Evolutionary conservation across 2,113 vertebrate species (phyloP), one percentile per base, ranked within the genome.

Genomic region (Ageneiosus marmoratus): DNA sequence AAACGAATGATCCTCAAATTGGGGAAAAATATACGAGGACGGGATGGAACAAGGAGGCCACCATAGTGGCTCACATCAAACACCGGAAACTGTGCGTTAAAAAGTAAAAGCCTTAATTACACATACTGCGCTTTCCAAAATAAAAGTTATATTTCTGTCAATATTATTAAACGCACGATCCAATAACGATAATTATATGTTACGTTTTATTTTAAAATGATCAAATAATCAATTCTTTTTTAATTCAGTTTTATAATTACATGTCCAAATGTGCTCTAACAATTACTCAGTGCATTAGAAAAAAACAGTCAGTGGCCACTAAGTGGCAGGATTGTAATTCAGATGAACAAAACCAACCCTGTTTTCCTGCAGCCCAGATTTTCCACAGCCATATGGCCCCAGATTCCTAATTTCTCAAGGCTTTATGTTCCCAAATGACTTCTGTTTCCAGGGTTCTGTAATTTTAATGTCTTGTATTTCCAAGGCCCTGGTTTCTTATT

Each of bases 11-110:
- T 82, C 51, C 87, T 93, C 80, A 48, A 51, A 53, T 53, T 41
- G 93, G 81, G 90, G 89, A 89, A 91, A 93, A 92, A 93, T 90
- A 58, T 58, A 70, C 74, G 69, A 75, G 84, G 83, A 89, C 63
- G 89, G 87, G 87, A 22, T 79, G 55, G 89, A 20, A 88, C 81
- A 78, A 50, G 73, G 83, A 82, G 83, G 83, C 89, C 87, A 92
- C 73, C 94, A 95, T 94, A 86, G 82, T 92, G 89, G 89, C 85
- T 91, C 88, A 77, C 89, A 90, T 67, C 80, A 79, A 69, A n/a
- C 72, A 86, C 62, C 80, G 85, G 86, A 88, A 85, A 77, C 67
- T 4, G 63, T n/a, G 51, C 18, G n/a, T 29, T 44, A 44, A 44
- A 29, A 82, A 72, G 24, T 85, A 84, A 86, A 83, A 80, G 81